Evolutionary conservation across 2,888 invertebrate species (phyloP), one percentile per base, ranked within the genome.

Genomic region (Oscheius sp.): DNA sequence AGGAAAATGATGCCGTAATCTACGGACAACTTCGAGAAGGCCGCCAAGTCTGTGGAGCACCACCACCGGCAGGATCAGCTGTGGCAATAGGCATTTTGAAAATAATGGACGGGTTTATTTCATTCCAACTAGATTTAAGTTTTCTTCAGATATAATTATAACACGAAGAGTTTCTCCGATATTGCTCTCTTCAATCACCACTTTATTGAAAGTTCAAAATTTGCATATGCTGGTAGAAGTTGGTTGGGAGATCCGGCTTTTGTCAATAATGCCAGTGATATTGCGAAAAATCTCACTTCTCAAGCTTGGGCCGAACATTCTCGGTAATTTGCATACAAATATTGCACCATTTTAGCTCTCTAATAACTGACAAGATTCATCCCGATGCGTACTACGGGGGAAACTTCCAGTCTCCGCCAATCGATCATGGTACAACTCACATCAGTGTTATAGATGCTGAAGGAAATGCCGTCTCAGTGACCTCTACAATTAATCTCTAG

Each of bases 381-480:
- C 75, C 74, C 1, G 82, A 82, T 67, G 68, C 73, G 23, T 85
- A 84, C 69, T 85, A 85, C 70, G 85, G 85, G 8, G 85, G 83
- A 33, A 70, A 65, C 2, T 80, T 80, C 63, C 74, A 75, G 42
- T 75, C 76, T 8, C 74, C 75, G 1, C 78, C 90, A 66, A 91
- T 92, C 63, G 87, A 88, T 77, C 91, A 92, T 87, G 96, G 96
- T 42, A 98, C 97, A 0, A 92, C 95, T 0, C 96, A 97, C 85
- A 90, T 95, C 42, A 93, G 93, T 0, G 91, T 96, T 52, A 87
- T 96, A 29, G 87, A 87, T 65, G 69, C 70, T 3, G 92, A 93
- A 84, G 95, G 96, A 0, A 94, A 95, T 86, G 96, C 95, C 0
- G 94, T 96, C 0, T 92, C 95, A 0, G 91, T 93, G 0, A 97